Evolutionary conservation across 2,888 invertebrate species (phyloP).

Genomic region (Calliphora vomitoria): DNA sequence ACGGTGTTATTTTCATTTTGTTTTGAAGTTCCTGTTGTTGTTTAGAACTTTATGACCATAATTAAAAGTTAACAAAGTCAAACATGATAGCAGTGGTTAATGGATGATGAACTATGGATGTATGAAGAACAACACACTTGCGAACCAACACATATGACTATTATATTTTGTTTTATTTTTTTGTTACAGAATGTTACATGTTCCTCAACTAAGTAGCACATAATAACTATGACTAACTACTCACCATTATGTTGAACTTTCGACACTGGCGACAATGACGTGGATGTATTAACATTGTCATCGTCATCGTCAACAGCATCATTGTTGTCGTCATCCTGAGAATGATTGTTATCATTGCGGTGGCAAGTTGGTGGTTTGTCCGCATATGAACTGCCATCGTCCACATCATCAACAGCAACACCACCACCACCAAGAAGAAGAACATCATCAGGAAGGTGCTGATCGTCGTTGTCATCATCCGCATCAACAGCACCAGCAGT

Average conservation of each 20-base stretch:
- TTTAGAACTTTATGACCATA: constrained; percentile 77
- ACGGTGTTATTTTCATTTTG: constrained; percentile 2
- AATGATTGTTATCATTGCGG: constrained; percentile 62
- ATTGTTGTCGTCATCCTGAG: constrained; percentile 30
- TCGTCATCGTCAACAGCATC: constrained; percentile 42
- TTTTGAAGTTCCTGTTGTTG: constrained; percentile 37
- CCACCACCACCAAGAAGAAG: neutral
- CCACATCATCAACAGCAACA: constrained; percentile 39
- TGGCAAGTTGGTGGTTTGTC: constrained; percentile 61
- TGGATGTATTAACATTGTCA: constrained; percentile 69
- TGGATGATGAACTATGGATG: neutral
- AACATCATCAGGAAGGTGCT: constrained; percentile 36
- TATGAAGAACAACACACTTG: neutral
- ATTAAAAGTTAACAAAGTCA: constrained; percentile 82
- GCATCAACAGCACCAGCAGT: neutral
- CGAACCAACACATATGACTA: neutral
- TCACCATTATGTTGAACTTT: constrained; percentile 75
- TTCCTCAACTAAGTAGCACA: constrained; percentile 39
- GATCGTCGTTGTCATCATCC: constrained; percentile 42
- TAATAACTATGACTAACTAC: constrained; percentile 71
- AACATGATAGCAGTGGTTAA: constrained; percentile 63
- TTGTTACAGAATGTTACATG: constrained; percentile 4
- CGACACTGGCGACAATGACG: constrained; percentile 50
- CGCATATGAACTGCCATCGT: constrained; percentile 42
- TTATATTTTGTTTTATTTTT: constrained; percentile 23